These are phyloP conservation scores for Agonopterix subpropinquella DNA, from an alignment of 2,888 invertebrate species.

Conservation along the genomic window DNA sequence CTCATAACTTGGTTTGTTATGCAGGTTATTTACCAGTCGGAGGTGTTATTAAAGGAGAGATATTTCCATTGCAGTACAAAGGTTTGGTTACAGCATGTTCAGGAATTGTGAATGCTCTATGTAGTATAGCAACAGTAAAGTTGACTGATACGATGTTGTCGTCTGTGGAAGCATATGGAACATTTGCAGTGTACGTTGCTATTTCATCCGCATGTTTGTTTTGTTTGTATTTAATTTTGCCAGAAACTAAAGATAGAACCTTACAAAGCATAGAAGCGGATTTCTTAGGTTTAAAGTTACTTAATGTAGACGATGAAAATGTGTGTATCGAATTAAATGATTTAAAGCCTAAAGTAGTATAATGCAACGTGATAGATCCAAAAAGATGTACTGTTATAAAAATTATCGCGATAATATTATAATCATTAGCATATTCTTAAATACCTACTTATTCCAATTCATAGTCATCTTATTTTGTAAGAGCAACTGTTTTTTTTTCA, in stretches of 20 bases:
- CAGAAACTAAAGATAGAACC: slow-evolving; percentile 3
- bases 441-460: too few relatives aligned
- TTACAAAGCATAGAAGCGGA: slow-evolving; percentile 11
- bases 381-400: too few relatives aligned
- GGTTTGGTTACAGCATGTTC: neutral
- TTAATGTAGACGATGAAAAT: too few relatives aligned
- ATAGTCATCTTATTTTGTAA: too few relatives aligned
- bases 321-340: too few relatives aligned
- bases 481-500: too few relatives aligned
- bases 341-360: too few relatives aligned
- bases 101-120: neutral
- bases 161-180: neutral
- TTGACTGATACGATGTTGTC: slow-evolving; percentile 1
- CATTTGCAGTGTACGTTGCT: neutral
- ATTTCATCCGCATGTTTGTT: neutral
- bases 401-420: too few relatives aligned
- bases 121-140: neutral
- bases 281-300: neutral
- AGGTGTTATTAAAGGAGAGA: neutral
- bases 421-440: too few relatives aligned
- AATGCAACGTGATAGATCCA: too few relatives aligned
- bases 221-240: neutral
- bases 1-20: neutral
- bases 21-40: neutral
- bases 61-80: slow-evolving; percentile 2